A percentile compares a stretch with the other conserved stretches of the same genome.
Conservation (phyloP, 2,888 invertebrate species). For the Cordylochernes scorpioides region DNA sequence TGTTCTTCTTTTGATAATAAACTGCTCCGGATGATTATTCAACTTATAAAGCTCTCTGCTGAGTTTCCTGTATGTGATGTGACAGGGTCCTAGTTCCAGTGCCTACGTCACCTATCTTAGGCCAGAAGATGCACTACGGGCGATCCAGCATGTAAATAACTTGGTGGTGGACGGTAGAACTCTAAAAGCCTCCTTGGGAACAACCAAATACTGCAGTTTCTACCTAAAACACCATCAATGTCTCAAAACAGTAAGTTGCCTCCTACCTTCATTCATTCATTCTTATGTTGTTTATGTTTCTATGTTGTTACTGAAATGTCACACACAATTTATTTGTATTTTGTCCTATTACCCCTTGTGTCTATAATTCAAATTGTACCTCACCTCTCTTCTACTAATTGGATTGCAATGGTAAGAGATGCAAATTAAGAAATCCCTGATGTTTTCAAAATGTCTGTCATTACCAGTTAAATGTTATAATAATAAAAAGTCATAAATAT, state of each 20-base stretch:
- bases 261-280: constrained; percentile 1
- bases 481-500: too few relatives aligned
- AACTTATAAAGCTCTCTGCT: too few relatives aligned
- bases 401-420: too few relatives aligned
- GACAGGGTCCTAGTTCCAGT: constrained; percentile 26
- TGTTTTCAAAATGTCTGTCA: too few relatives aligned
- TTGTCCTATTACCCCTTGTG: too few relatives aligned
- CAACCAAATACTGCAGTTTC: constrained; percentile 98
- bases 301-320: not conserved
- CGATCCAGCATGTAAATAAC: constrained; percentile 86
- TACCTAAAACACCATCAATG: constrained; percentile 94
- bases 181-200: constrained; percentile 89
- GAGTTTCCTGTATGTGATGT: not conserved
- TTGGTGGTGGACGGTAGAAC: constrained; percentile 79
- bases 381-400: too few relatives aligned
- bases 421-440: too few relatives aligned
- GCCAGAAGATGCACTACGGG: constrained; percentile 73
- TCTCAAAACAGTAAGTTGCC: constrained; percentile 42
- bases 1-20: not conserved
- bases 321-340: too few relatives aligned
- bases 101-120: constrained; percentile 86
- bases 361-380: too few relatives aligned
- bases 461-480: too few relatives aligned
- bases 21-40: not conserved
- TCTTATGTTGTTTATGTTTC: constrained; percentile 1